These are phyloP conservation scores for Periophthalmodon schlosseri DNA, from an alignment of 2,113 vertebrate species.

Conservation along the genomic window DNA sequence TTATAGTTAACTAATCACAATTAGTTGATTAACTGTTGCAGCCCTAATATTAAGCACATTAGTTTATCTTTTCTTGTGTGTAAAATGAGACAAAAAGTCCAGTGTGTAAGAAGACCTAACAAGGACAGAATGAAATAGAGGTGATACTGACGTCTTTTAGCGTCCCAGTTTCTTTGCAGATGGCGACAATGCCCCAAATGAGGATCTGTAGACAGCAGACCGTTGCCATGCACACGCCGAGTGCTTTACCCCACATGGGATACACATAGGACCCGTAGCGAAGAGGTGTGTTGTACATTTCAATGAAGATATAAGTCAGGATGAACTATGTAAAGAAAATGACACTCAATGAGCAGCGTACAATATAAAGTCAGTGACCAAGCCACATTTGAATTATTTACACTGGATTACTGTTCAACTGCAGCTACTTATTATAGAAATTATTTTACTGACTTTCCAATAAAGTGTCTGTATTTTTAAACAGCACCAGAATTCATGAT, in stretches of 20 bases:
- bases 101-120: conserved; percentile 14
- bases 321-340: conserved; percentile 74
- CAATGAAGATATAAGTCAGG: conserved; percentile 82
- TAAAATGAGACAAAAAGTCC: not conserved
- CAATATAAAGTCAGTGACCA: not conserved
- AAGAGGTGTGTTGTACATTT: conserved; percentile 78
- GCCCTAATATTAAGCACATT: not conserved
- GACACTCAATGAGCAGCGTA: conserved; percentile 10
- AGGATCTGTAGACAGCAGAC: conserved; percentile 82
- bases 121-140: conserved; percentile 8
- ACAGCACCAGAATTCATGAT: not conserved
- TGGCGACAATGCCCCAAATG: conserved; percentile 79
- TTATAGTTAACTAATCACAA: too few relatives aligned
- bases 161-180: conserved; percentile 79
- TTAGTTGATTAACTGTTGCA: too few relatives aligned
- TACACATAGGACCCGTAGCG: conserved; percentile 77
- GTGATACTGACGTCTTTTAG: conserved; percentile 77
- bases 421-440: not conserved
- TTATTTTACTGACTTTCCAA: conserved; percentile 5
- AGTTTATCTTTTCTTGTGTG: not conserved
- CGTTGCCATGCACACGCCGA: conserved; percentile 80
- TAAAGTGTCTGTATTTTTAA: conserved; percentile 2
- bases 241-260: conserved; percentile 78
- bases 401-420: conserved; percentile 8
- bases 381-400: conserved; percentile 47